Evolutionary conservation across 92 coral and sea anemone species (phyloP).

Genomic region (Desmophyllum pertusum): DNA sequence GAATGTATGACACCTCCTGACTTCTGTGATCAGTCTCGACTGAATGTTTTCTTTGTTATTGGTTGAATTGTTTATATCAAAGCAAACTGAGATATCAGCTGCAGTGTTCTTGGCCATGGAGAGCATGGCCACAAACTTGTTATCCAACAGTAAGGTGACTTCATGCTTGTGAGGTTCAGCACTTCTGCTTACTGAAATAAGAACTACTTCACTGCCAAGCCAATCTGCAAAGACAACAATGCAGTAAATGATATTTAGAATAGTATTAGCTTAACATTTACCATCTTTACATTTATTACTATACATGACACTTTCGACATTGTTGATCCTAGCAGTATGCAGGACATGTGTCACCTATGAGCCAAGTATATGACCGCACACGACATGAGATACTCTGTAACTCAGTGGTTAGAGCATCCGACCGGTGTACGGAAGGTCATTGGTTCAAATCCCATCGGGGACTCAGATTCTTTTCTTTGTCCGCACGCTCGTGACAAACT

Average conservation of each 20-base stretch:
- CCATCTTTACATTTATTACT: too few relatives aligned
- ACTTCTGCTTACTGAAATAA: slow-evolving; percentile 7
- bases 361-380: too few relatives aligned
- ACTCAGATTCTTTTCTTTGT: too few relatives aligned
- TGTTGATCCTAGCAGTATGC: too few relatives aligned
- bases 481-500: too few relatives aligned
- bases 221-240: slow-evolving; percentile 19
- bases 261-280: neutral
- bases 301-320: too few relatives aligned
- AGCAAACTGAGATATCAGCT: slow-evolving; percentile 57
- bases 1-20: slow-evolving; percentile 46
- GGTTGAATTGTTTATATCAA: slow-evolving; percentile 59
- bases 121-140: slow-evolving; percentile 46
- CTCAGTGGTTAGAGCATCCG: too few relatives aligned
- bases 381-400: too few relatives aligned
- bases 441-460: too few relatives aligned
- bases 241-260: neutral
- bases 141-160: slow-evolving; percentile 62
- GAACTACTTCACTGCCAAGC: slow-evolving; percentile 49
- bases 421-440: too few relatives aligned
- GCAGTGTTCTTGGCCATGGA: slow-evolving; percentile 38
- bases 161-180: slow-evolving; percentile 37
- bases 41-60: neutral
- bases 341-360: too few relatives aligned
- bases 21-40: slow-evolving; percentile 15